Evolutionary conservation across 1,140 invertebrate species (phyloP), one percentile per base, ranked within the genome.

Genomic region (Cheumatopsyche charites): DNA sequence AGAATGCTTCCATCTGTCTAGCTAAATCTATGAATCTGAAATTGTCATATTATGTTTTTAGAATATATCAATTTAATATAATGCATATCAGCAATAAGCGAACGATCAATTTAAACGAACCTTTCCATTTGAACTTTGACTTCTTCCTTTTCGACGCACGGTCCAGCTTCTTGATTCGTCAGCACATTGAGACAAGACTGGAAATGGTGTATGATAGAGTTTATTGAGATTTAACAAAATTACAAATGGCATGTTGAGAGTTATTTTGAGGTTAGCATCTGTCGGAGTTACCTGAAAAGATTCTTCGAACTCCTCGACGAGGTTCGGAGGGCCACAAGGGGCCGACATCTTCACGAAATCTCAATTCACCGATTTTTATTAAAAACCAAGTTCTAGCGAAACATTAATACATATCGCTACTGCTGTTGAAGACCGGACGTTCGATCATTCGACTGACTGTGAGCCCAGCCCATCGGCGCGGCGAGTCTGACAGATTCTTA

Each of bases 1-100:
- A 98, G 80, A 95, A 97, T 0, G 92, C 92, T 82, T 98, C 95
- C 89, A 97, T 94, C 83, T 96, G 93, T 26, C 94, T 86, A 0
- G 94, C 95, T 29, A 94, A 84, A 81, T 98, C 95, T 41, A 97
- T 89, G 79, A 97, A 97, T 71, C 91, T 86, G 67, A 92, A 83
- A 45, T 4, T 29, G n/a, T 2, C 2, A 15, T 62, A 13, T 43
- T 92, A 62, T 13, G n/a, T 15, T 6, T 4, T 15, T 36, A 62
- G 1, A 15, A 41, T 11, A 11, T n/a, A 15, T 4, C 6, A 62
- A 15, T n/a, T 49, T 15, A 5, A 19, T 49, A 49, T 19, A n/a
- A n/a, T n/a, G 15, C 21, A 25, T 23, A 23, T 19, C 3, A 11
- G 7, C 49, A 5, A 19, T 2, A 19, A 19, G 49, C 2, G 13